Conservation (phyloP, 2,888 invertebrate genomes). For the Eupeodes luniger region DNA sequence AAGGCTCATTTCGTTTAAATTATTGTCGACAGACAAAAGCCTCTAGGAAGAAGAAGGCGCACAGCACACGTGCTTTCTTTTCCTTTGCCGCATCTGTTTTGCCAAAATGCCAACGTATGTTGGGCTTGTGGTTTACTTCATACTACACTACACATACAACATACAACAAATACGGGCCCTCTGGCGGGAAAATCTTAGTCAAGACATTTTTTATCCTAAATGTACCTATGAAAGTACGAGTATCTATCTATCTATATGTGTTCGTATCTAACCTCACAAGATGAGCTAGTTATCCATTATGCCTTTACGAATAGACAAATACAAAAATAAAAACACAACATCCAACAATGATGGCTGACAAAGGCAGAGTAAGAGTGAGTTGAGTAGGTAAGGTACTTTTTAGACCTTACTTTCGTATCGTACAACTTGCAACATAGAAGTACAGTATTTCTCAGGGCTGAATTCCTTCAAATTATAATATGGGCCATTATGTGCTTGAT, state of each 20-base stretch:
- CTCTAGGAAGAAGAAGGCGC: conserved; percentile 59
- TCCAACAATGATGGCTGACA: conserved; percentile 67
- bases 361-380: conserved; percentile 45
- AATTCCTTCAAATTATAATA: conserved; percentile 7
- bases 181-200: conserved; percentile 53
- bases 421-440: conserved; percentile 45
- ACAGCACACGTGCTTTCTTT: conserved; percentile 69
- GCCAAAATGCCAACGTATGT: conserved; percentile 18
- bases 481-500: conserved; percentile 6
- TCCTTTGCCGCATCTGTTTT: conserved; percentile 30
- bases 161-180: conserved; percentile 23
- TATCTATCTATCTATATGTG: too few relatives aligned
- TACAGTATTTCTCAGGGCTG: conserved; percentile 33
- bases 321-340: conserved; percentile 55
- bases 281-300: conserved; percentile 74
- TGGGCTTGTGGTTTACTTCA: background rate
- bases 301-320: conserved; percentile 68
- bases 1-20: conserved; percentile 72
- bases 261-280: conserved; percentile 7
- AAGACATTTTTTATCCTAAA: conserved; percentile 60
- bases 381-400: too few relatives aligned
- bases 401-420: background rate
- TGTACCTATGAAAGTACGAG: background rate
- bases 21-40: conserved; percentile 74
- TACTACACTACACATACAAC: background rate